Evolutionary conservation across 1,140 invertebrate genomes (phyloP), one percentile per base, ranked within the genome.

Genomic region (Drosophila willistoni): DNA sequence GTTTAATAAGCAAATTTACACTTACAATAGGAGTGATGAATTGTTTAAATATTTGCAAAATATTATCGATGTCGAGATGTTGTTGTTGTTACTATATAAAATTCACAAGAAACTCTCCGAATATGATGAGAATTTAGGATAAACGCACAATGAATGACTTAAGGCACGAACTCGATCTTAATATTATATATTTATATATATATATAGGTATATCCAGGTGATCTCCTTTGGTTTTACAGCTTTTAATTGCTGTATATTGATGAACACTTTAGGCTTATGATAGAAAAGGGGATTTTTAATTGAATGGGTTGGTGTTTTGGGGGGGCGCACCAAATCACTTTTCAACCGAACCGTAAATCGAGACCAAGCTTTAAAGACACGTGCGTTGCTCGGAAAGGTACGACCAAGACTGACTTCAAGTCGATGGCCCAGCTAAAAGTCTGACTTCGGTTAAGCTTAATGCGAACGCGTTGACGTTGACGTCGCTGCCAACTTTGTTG

Each of bases 341-440:
- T 76, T 42, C 60, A 44, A 44, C 69, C 60, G 42, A 22, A 51
- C 44, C 44, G 44, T 51, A 22, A 51, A 51, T 51, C 44, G 73
- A 76, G 75, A 77, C 39, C 39, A 61, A 60, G 70, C 64, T 68
- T 73, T 60, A 64, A 41, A 79, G 66, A 74, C 84, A 82, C 84
- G 82, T 89, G 84, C 69, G 84, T 71, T 89, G 64, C 69, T 74
- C 67, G 78, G 73, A 61, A 89, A 78, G 85, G 77, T 89, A 42
- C 80, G 80, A 75, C 81, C 66, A 84, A 89, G 77, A 89, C 84
- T 89, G 81, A 89, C 74, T 89, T 84, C 68, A 73, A 75, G 71
- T 67, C 56, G 77, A 25, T 70, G 60, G 63, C 71, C 68, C 44
- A 87, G 71, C 71, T 68, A 41, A 55, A 51, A 47, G 81, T 56